Evolutionary conservation across 2,888 invertebrate genomes (phyloP).

Genomic region (Heliconius ismenius): DNA sequence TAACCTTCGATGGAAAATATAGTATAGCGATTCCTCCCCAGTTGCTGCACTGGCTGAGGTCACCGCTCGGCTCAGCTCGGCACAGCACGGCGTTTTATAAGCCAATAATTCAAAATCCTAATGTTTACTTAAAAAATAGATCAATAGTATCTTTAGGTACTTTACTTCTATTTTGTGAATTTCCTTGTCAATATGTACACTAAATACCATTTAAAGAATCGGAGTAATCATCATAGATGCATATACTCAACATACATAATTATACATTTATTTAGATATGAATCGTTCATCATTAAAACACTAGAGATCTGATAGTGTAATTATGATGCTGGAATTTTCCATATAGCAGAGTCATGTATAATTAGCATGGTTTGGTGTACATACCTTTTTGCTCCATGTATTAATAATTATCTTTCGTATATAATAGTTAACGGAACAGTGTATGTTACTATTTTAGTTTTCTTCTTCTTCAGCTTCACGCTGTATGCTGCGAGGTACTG

Average conservation of each 20-base stretch:
- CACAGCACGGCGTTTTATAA: too few species aligned
- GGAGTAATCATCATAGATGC: background rate
- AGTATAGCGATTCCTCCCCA: too few species aligned
- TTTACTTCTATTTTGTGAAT: too few species aligned
- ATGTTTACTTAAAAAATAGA: too few species aligned
- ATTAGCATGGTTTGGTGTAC: background rate
- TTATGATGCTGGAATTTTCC: slow-evolving; percentile 13
- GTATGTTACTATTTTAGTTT: background rate
- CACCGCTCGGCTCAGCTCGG: too few species aligned
- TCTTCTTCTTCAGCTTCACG: background rate
- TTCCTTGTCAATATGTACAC: background rate
- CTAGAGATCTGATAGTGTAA: background rate
- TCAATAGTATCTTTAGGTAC: too few species aligned
- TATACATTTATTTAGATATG: background rate
- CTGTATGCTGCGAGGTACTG: too few species aligned
- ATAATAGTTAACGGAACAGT: background rate
- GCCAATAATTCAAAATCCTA: too few species aligned
- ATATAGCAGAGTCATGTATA: slow-evolving; percentile 3
- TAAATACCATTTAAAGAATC: background rate
- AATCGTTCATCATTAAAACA: background rate
- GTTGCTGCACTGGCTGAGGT: too few species aligned
- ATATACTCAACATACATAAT: background rate
- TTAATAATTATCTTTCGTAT: background rate
- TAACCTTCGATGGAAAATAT: too few species aligned
- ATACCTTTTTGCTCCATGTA: background rate